phyloP scores from a whole-genome alignment of 2,888 invertebrate species.

The Thumatha senex region DNA sequence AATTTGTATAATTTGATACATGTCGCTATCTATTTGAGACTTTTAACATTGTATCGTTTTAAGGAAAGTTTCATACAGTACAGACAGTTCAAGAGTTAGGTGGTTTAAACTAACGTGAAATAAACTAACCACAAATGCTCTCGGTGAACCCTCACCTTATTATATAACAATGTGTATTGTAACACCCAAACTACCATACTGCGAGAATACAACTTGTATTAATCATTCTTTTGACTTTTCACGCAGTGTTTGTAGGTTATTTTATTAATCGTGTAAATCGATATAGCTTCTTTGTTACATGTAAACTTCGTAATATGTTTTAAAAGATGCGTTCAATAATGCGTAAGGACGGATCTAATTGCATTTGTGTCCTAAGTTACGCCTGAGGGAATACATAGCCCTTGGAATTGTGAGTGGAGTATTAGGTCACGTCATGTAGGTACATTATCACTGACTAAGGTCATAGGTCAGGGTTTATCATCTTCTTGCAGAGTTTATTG shows the following conservation, averaged over 20 bases:
- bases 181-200: slow-evolving; percentile 14
- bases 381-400: slow-evolving; percentile 1
- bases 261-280: not conserved
- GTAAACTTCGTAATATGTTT: not conserved
- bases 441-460: not conserved
- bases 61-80: too few species aligned
- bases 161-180: slow-evolving; percentile 11
- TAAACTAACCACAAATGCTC: not conserved
- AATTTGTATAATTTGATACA: not conserved
- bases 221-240: slow-evolving; percentile 29
- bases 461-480: not conserved
- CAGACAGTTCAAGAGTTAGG: too few species aligned
- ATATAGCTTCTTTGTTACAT: not conserved
- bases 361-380: not conserved
- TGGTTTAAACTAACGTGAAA: not conserved
- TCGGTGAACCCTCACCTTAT: not conserved
- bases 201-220: slow-evolving; percentile 4
- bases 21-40: too few species aligned
- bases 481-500: not conserved
- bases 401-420: not conserved
- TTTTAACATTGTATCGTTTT: too few species aligned
- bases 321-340: not conserved
- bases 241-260: slow-evolving; percentile 12
- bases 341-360: not conserved
- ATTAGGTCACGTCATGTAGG: slow-evolving; percentile 2